Evolutionary conservation across 2,797 vertebrate genomes (phyloP), one percentile per base, ranked within the genome.

Genomic region (Emydoidea blandingii): DNA sequence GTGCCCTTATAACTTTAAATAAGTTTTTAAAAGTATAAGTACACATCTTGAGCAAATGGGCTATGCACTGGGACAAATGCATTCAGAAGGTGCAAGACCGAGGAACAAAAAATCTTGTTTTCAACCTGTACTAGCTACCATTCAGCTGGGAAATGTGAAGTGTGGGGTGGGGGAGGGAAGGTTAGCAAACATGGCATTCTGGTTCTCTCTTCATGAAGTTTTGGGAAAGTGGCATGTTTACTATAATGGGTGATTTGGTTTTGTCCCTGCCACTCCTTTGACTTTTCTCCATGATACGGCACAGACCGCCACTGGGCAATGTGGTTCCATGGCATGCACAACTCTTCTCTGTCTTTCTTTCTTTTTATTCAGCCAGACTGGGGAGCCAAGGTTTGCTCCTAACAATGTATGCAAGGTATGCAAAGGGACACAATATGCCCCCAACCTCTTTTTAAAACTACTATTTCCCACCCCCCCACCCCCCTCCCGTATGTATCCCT

Each of bases 311-410:
- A 76, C 41, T 25, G 15, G 14, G 23, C 11, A 23, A 44, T 12
- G 8, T 76, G 25, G 41, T 47, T 29, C 23, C 72, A 76, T 47
- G 41, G 7, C 0, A 1, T 2, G 68, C 3, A 41, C 3, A n/a
- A 0, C 0, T 1, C 47, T 85, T 91, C 5, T 83, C 6, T 81
- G 68, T 3, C 6, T 41, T 23, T 3, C 9, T 41, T 23, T 74
- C 12, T 74, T 74, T 41, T 74, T 23, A 74, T 65, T 65, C 62
- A 65, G 11, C 21, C 23, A 44, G 12, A 41, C 23, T 10, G 18
- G 18, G n/a, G 34, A 65, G 65, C 9, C 65, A 68, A 21, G n/a
- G 5, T 76, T 44, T 44, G 23, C 14, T 76, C 21, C 25, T 47
- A 76, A 27, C 41, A 76, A 76, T 76, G 23, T 76, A 76, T 29